These are phyloP conservation scores for Bothrops jararaca DNA, from an alignment of 2,113 vertebrate genomes.

Conservation along the genomic window DNA sequence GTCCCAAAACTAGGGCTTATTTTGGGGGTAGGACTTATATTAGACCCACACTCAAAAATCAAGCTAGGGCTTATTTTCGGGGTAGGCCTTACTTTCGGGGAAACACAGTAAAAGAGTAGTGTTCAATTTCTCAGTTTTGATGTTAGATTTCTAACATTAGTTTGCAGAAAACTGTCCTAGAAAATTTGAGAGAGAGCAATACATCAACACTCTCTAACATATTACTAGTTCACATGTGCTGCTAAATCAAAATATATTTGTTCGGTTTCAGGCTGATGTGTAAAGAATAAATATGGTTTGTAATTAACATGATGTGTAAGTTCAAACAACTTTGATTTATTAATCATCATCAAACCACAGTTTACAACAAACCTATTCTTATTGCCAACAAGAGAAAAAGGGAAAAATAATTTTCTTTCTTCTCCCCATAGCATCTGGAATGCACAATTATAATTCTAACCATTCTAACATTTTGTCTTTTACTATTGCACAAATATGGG, in stretches of 20 bases:
- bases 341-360: not conserved
- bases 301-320: not conserved
- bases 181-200: not conserved
- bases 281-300: not conserved
- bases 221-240: not conserved
- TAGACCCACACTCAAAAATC: too few species aligned
- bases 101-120: not conserved
- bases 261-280: not conserved
- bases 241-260: not conserved
- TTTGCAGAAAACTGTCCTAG: not conserved
- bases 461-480: not conserved
- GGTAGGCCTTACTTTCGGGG: too few species aligned
- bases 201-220: not conserved
- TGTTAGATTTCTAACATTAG: not conserved
- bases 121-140: not conserved
- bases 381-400: not conserved
- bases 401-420: not conserved
- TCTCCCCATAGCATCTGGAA: not conserved
- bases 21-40: too few species aligned
- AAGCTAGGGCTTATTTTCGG: too few species aligned
- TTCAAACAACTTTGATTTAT: not conserved
- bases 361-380: not conserved
- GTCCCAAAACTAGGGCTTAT: too few species aligned
- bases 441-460: not conserved
- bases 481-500: not conserved